Percentiles rank a stretch among this genome's conserved stretches.
phyloP scores from a whole-genome alignment of 2,797 vertebrate genomes.

The Sebastolobus altivelis region DNA sequence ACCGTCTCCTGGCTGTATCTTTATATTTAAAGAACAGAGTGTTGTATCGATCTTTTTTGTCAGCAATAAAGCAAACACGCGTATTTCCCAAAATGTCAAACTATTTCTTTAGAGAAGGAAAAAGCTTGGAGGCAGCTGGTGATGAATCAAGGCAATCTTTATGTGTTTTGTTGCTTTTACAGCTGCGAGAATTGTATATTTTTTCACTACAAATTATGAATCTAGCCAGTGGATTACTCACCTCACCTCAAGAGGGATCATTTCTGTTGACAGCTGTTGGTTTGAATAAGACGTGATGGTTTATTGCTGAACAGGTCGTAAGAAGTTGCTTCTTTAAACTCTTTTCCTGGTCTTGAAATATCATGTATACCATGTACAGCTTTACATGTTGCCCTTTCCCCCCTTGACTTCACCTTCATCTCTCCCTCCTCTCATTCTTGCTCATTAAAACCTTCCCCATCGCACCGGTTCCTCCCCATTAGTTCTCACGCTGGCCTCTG shows the following conservation, averaged over 20 bases:
- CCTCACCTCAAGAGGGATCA: no score
- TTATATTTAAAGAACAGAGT: no score
- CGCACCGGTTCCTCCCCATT: conserved; percentile 53
- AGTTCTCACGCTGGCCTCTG: conserved; percentile 55
- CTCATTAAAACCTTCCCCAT: conserved; percentile 77
- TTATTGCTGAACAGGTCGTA: neutral
- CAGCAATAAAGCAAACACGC: neutral
- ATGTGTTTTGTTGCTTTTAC: neutral
- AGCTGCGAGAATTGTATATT: neutral
- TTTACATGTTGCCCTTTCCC: conserved; percentile 38
- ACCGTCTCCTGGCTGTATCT: no score
- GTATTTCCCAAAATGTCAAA: no score
- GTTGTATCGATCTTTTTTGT: no score
- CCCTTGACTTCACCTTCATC: conserved; percentile 55
- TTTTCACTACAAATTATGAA: neutral
- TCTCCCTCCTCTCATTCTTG: conserved; percentile 45
- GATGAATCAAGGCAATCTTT: neutral
- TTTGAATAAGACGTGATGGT: neutral
- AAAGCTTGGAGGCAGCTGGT: neutral
- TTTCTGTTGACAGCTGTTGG: neutral
- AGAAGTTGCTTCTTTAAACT: conserved; percentile 11
- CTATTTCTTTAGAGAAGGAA: neutral
- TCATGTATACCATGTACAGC: neutral
- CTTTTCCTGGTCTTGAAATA: conserved; percentile 32
- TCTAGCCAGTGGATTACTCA: neutral